Percentiles rank a stretch among this genome's conserved stretches.
Conservation (phyloP, 35 echinoderm and acorn worm species). For the Apostichopus parvimensis region DNA sequence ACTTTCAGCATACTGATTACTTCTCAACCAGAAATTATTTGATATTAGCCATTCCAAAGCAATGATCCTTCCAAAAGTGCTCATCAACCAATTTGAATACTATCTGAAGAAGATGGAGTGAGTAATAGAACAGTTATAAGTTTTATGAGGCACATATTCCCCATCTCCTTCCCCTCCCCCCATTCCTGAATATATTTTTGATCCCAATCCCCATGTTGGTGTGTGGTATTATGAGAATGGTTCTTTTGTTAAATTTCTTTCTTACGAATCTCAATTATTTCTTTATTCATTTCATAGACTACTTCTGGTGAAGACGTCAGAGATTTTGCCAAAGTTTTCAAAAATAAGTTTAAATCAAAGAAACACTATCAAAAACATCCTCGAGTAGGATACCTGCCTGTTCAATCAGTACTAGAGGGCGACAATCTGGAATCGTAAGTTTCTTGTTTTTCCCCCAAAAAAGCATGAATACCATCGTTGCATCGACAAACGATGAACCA, state of each 20-base stretch:
- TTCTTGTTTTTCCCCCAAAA: not conserved
- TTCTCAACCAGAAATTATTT: too few relatives aligned
- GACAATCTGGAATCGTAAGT: slow-evolving; percentile 99
- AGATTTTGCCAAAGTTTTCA: slow-evolving; percentile 99
- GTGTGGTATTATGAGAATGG: too few relatives aligned
- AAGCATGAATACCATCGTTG: too few relatives aligned
- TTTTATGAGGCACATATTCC: not conserved
- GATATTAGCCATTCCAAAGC: too few relatives aligned
- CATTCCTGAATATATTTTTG: too few relatives aligned
- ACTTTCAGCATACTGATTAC: too few relatives aligned
- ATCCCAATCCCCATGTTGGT: not conserved
- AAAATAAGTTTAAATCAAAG: slow-evolving; percentile 98
- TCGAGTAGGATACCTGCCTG: slow-evolving; percentile 91
- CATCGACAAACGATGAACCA: too few relatives aligned
- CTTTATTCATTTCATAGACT: slow-evolving; percentile 63
- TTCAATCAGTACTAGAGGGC: slow-evolving; percentile 99
- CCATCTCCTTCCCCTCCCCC: too few relatives aligned
- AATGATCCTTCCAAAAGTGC: too few relatives aligned
- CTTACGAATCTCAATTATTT: not conserved
- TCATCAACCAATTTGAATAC: too few relatives aligned
- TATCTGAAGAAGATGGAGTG: too few relatives aligned
- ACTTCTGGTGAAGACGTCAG: slow-evolving; percentile 98
- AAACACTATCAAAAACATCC: slow-evolving; percentile 94
- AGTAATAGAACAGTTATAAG: not conserved
- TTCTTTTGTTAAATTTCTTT: not conserved